Conservation (phyloP, 2,888 invertebrate species). For the Metacarcinus magister region DNA sequence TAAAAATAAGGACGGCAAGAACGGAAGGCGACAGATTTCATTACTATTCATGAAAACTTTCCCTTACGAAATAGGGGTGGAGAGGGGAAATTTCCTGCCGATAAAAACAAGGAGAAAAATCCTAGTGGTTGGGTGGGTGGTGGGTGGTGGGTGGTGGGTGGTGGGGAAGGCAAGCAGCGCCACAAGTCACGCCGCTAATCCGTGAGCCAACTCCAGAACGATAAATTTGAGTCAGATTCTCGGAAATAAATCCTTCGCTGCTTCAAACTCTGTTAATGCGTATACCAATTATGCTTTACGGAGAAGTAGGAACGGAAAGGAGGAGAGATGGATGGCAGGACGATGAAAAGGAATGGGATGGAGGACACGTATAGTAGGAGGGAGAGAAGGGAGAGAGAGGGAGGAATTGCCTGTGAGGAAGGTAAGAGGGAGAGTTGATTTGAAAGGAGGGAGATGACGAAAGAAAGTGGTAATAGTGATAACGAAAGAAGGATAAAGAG, state of each 20-base stretch:
- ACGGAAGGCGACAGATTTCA: background rate
- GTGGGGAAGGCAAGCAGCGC: background rate
- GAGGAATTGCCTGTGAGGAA: background rate
- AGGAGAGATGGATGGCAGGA: background rate
- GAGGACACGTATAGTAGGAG: background rate
- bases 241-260: background rate
- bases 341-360: background rate
- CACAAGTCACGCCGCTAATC: background rate
- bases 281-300: background rate
- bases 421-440: background rate
- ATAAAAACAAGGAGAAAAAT: background rate
- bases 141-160: background rate
- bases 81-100: slow-evolving; percentile 1
- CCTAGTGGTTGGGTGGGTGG: background rate
- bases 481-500: background rate
- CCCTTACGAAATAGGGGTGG: background rate
- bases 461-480: background rate
- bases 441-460: background rate
- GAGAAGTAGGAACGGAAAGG: background rate
- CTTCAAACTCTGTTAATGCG: background rate
- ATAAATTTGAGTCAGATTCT: background rate
- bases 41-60: slow-evolving; percentile 38
- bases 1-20: background rate
- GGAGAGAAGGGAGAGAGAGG: background rate
- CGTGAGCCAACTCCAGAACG: background rate